phyloP scores from a whole-genome alignment of 2,888 invertebrate species.

The Germaria angustata region DNA sequence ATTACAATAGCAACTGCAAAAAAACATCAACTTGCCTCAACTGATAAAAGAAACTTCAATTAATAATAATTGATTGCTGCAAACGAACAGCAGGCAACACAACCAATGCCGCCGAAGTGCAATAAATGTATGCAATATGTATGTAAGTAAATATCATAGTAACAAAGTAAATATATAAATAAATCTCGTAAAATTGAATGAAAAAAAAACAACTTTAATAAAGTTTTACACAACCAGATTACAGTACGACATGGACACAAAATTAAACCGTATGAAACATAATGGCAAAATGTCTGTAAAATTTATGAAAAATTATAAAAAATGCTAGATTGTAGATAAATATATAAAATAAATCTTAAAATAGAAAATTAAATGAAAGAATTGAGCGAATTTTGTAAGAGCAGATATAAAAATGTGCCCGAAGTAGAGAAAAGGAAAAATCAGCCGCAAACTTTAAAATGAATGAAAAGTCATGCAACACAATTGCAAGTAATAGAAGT shows the following conservation, averaged over 20 bases:
- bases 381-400: background rate
- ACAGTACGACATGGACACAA: background rate
- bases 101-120: background rate
- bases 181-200: constrained; percentile 7
- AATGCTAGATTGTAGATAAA: background rate
- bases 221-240: constrained; percentile 1
- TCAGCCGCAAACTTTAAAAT: background rate
- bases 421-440: background rate
- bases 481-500: background rate
- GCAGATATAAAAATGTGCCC: background rate
- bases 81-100: constrained; percentile 25
- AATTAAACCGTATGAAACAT: background rate
- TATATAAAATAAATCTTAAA: constrained; percentile 10
- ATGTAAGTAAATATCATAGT: constrained; percentile 6
- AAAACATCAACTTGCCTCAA: constrained; percentile 21
- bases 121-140: background rate
- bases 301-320: background rate
- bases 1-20: constrained; percentile 6
- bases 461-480: background rate
- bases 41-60: constrained; percentile 66
- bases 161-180: constrained; percentile 10
- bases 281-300: constrained; percentile 10
- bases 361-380: constrained; percentile 11
- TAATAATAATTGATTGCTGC: constrained; percentile 60
- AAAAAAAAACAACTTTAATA: constrained; percentile 11